Percentiles rank a stretch among this genome's conserved stretches.
Evolutionary conservation across 2,888 invertebrate genomes (phyloP).

Genomic region (Apamea anceps): DNA sequence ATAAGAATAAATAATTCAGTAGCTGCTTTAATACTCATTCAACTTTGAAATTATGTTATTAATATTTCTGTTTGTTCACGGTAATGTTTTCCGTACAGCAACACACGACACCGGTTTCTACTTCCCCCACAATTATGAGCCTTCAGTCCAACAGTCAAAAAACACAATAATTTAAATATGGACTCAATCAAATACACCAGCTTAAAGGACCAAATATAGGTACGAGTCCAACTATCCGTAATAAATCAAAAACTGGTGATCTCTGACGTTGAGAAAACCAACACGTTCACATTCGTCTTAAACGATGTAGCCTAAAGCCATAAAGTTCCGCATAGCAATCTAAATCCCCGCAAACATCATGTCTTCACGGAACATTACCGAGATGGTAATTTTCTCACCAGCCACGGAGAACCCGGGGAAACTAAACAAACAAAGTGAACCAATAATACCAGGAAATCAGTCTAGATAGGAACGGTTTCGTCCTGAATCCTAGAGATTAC

Average conservation of each 20-base stretch:
- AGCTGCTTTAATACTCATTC: not conserved
- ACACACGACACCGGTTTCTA: too few relatives aligned
- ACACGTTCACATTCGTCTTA: constrained; percentile 11
- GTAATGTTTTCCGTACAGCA: not conserved
- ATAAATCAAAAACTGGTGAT: not conserved
- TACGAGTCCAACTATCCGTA: not conserved
- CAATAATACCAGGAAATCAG: constrained; percentile 46
- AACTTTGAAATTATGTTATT: not conserved
- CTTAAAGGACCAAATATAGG: not conserved
- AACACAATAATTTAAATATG: not conserved
- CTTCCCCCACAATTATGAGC: not conserved
- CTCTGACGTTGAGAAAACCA: not conserved
- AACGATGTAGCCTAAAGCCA: constrained; percentile 11
- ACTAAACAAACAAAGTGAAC: constrained; percentile 42
- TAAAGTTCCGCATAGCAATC: constrained; percentile 40
- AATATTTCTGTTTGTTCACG: too few relatives aligned
- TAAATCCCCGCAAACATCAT: constrained; percentile 29
- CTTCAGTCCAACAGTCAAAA: not conserved
- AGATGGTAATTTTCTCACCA: constrained; percentile 41
- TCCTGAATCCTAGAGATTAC: constrained; percentile 58
- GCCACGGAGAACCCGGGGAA: constrained; percentile 20
- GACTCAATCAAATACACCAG: not conserved
- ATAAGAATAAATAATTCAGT: not conserved
- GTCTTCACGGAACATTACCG: constrained; percentile 22
- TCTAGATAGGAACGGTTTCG: constrained; percentile 50